Base-by-base conservation (phyloP, 2,797 vertebrate species). In the Rhinella marina region DNA sequence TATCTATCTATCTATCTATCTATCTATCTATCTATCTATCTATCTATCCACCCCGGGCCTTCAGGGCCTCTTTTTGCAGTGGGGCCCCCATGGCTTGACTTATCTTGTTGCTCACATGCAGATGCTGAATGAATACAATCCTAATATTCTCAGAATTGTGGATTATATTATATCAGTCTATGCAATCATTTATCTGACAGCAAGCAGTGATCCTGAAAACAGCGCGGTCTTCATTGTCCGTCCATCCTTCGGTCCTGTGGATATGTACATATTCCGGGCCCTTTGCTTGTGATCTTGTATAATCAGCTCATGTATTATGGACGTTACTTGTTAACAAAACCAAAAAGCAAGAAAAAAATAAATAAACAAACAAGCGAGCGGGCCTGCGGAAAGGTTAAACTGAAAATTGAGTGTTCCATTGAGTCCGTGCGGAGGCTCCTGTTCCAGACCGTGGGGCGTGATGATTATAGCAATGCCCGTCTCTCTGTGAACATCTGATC, bases 401-500 rank as follows among this genome's bases (percentile, higher is more conserved):
- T 32, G 56, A 41, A 59, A 29, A 80, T 80, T 41, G 56, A 59
- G 25, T 61, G 19, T 59, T 32, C 21, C 29, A 21, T 32, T 59
- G 3, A 21, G 29, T 41, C 50, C 9, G 52, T 23, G n/a, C n/a
- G 73, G 48, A 76, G 21, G 73, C 41, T n/a, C 12, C 8, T 52
- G 21, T 57, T 59, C 8, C 56, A 32, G 56, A 21, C 21, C 61
- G 19, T 61, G 21, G 8, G n/a, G 19, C 25, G 32, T 64, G 32
- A 85, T 85, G 41, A 64, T 61, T 85, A 54, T 66, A 62, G 70
- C 17, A 0, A 64, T 6, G 84, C 84, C 11, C 21, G 14, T 48
- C 29, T 32, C 52, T 16, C 83, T 57, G 14, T 9, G 27, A 77
- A 23, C 84, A 77, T 57, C 75, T 79, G 76, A 86, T 86, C 85